These are phyloP conservation scores for Pipistrellus pygmaeus DNA, from an alignment of 2,797 vertebrate species.

Conservation along the genomic window DNA sequence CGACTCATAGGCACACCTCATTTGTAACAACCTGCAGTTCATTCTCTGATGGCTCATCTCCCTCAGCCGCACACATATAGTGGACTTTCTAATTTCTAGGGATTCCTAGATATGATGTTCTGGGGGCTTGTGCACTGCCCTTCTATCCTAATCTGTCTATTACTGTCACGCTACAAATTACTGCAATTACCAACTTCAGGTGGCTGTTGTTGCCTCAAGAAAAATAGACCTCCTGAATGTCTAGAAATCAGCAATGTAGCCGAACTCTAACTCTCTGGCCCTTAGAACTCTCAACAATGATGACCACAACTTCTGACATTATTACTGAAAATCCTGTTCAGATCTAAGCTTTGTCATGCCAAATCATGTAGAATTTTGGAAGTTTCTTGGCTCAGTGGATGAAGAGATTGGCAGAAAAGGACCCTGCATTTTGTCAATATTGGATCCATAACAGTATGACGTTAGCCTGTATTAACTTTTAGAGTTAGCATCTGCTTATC, in stretches of 20 bases:
- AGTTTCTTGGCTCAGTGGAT: background rate
- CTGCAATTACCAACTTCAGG: background rate
- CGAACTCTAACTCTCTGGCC: background rate
- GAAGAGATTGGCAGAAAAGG: background rate
- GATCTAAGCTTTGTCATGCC: background rate
- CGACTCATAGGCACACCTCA: background rate
- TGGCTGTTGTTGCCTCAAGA: background rate
- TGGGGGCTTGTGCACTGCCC: background rate
- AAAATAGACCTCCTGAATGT: too few species aligned
- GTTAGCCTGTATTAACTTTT: background rate
- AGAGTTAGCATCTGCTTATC: background rate
- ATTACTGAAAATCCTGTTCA: background rate
- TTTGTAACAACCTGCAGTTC: background rate
- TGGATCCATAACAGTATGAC: background rate
- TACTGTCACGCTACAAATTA: background rate
- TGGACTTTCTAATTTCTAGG: slow-evolving; percentile 7
- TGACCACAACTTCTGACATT: background rate
- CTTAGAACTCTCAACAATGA: background rate
- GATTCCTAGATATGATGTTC: background rate
- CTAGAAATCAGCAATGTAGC: background rate
- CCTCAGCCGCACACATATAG: background rate
- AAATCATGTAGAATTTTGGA: background rate
- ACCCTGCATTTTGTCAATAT: background rate
- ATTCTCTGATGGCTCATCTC: background rate
- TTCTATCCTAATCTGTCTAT: background rate